A percentile compares a stretch with the other conserved stretches of the same genome.
phyloP scores from a whole-genome alignment of 1,140 invertebrate species.

The Lineus longissimus region DNA sequence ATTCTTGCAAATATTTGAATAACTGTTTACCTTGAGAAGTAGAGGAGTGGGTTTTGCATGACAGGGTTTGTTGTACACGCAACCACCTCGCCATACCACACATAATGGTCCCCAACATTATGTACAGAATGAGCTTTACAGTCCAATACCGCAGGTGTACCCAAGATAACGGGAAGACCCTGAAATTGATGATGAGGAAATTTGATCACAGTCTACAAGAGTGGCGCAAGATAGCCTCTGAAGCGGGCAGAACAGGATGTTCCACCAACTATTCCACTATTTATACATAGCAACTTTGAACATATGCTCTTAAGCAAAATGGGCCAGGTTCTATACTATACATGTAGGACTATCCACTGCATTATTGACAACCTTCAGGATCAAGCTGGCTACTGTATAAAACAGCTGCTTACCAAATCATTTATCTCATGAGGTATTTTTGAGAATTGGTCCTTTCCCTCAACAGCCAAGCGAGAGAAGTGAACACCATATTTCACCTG shows the following conservation, averaged over 20 bases:
- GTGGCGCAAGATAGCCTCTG: not conserved
- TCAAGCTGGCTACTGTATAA: no score
- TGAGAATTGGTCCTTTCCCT: conserved; percentile 38
- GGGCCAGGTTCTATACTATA: no score
- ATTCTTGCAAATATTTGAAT: not conserved
- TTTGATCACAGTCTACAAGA: not conserved
- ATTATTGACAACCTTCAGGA: no score
- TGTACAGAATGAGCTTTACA: conserved; percentile 41
- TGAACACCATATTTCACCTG: conserved; percentile 42
- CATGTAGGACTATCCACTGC: no score
- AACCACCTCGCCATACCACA: conserved; percentile 45
- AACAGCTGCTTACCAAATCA: conserved; percentile 36
- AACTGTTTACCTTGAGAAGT: conserved; percentile 36
- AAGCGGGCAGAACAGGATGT: not conserved
- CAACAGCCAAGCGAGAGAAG: conserved; percentile 37
- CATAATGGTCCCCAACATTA: conserved; percentile 43
- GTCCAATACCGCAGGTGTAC: conserved; percentile 39
- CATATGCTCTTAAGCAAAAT: no score
- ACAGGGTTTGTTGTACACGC: conserved; percentile 29
- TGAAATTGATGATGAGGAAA: conserved; percentile 14
- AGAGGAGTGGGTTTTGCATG: conserved; percentile 39
- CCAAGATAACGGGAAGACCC: conserved; percentile 44
- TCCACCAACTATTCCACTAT: not conserved
- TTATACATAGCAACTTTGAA: no score
- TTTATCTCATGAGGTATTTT: conserved; percentile 35